Base-by-base conservation (phyloP, 2,888 invertebrate genomes). In the Pharmacophagus antenor region DNA sequence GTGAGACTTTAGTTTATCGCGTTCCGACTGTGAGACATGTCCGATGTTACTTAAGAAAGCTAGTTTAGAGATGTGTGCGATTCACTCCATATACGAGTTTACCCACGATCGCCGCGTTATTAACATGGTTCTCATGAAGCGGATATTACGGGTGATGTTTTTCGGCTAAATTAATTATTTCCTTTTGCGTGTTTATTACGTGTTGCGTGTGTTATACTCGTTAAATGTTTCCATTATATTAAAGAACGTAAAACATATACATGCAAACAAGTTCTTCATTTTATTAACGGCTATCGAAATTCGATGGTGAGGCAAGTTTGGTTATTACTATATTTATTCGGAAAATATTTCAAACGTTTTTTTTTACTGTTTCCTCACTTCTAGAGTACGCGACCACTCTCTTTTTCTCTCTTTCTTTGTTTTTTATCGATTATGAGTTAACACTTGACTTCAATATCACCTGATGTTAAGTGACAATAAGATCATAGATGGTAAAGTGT, bases 161-260 rank as follows among this genome's bases (percentile, higher is more conserved):
- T 37, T 51, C 17, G 5, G 5, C 20, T 18, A 10, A 54, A 60
- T 60, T 60, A 20, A 60, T 56, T 37, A 27, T 55, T 60, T 60
- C 60, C 60, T 60, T 56, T 60, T 5, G 31, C 56, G 25, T 22
- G 41, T 60, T 37, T 54, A n/a, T n/a, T n/a, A n/a, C n/a, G n/a
- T 42, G 27, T 53, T 21, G n/a, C n/a, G n/a, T n/a, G n/a, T n/a
- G 41, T 48, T 48, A n/a, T 27, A 21, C 22, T 1, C 17, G 20
- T 27, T 41, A 42, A 60, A 55, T 55, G 46, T 55, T 59, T 60
- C 59, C 59, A 49, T 55, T 60, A 50, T 18, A 41, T 6, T 46
- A 52, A 44, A 49, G 27, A 62, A 55, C 42, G 20, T 37, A 20
- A 17, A 4, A n/a, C n/a, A n/a, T n/a, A n/a, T n/a, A n/a, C n/a